phyloP scores from a whole-genome alignment of 1,140 invertebrate species.

The Drosophila obscura region DNA sequence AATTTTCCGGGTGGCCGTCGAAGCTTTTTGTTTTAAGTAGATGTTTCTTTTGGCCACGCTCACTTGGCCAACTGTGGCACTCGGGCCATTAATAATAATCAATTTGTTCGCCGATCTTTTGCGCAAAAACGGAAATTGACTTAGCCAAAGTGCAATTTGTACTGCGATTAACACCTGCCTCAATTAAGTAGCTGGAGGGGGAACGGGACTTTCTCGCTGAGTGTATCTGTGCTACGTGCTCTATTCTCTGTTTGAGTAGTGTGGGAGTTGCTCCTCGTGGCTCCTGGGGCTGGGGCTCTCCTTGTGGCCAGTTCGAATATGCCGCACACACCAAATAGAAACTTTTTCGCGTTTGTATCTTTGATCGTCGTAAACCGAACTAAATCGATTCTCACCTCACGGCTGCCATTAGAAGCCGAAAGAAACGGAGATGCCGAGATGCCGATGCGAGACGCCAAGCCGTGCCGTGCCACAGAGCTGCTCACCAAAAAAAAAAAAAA shows the following conservation, averaged over 20 bases:
- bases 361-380: constrained; percentile 82
- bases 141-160: constrained; percentile 52
- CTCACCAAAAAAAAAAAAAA: constrained; percentile 47
- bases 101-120: constrained; percentile 47
- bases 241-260: constrained; percentile 1
- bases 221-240: background rate
- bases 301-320: constrained; percentile 16
- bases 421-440: constrained; percentile 59
- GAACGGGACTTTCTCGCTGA: constrained; percentile 5
- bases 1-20: constrained; percentile 30
- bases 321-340: constrained; percentile 66
- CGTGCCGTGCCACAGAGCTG: constrained; percentile 62
- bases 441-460: constrained; percentile 29
- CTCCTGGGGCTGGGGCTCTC: constrained; percentile 37
- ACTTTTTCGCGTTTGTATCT: constrained; percentile 84
- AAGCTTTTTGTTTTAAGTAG: constrained; percentile 19
- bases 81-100: constrained; percentile 49
- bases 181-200: constrained; percentile 36
- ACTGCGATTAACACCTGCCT: constrained; percentile 58
- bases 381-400: constrained; percentile 83
- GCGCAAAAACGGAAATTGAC: constrained; percentile 68
- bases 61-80: constrained; percentile 57
- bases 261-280: constrained; percentile 8
- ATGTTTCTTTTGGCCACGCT: constrained; percentile 51
- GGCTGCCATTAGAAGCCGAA: constrained; percentile 82